Percentiles rank a stretch among this genome's conserved stretches.
Conservation (phyloP, 2,797 vertebrate species). For the Oreochromis mossambicus region DNA sequence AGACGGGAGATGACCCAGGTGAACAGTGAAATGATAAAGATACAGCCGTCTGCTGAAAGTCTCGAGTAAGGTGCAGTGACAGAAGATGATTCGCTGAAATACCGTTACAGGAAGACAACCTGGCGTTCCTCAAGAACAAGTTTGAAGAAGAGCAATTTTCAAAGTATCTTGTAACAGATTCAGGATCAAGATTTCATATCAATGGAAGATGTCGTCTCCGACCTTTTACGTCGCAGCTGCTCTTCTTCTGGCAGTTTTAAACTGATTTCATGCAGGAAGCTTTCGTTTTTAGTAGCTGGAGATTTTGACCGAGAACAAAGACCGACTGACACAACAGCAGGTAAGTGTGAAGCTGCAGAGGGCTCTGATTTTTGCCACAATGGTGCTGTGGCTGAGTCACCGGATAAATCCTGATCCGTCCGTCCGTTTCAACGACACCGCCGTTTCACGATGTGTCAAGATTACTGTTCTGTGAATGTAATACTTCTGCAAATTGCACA, state of each 20-base stretch:
- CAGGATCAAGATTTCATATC: rapidly evolving
- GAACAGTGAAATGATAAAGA: background rate
- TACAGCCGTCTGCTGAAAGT: background rate
- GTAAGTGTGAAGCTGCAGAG: constrained; percentile 5
- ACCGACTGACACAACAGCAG: background rate
- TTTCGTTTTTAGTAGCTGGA: background rate
- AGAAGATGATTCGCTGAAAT: background rate
- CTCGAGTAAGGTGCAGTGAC: background rate
- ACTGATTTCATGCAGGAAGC: background rate
- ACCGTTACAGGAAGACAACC: background rate
- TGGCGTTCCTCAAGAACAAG: background rate
- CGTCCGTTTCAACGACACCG: background rate
- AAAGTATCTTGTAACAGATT: background rate
- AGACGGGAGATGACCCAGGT: background rate
- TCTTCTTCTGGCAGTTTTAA: background rate
- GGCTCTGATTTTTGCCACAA: background rate
- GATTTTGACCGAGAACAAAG: background rate
- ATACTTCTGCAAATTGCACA: background rate
- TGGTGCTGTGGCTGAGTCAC: background rate
- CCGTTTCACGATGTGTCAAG: background rate
- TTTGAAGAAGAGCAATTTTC: background rate
- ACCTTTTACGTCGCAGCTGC: background rate
- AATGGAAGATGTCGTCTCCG: background rate
- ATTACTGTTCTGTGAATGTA: background rate
- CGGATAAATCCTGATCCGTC: background rate